Percentiles rank a stretch among this genome's conserved stretches.
phyloP scores from a whole-genome alignment of 1,140 invertebrate species.

The Monomorium pharaonis region DNA sequence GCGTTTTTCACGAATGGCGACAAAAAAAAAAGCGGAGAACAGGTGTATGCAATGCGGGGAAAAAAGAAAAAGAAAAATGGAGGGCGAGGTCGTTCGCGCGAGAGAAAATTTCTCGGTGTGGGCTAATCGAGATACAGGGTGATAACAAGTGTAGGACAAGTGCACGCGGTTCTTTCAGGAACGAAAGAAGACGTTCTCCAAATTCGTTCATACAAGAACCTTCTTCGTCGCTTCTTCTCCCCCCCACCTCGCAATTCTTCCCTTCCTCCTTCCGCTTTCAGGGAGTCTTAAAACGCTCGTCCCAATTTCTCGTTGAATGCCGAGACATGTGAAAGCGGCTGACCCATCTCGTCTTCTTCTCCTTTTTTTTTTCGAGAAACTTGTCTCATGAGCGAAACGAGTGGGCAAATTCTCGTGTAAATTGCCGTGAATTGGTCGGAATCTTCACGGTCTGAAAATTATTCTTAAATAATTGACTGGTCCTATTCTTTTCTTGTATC shows the following conservation, averaged over 20 bases:
- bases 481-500: not conserved
- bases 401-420: not conserved
- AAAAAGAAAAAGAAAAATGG: not conserved
- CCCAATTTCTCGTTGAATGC: slow-evolving; percentile 72
- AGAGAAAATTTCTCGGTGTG: slow-evolving; percentile 32
- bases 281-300: slow-evolving; percentile 70
- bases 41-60: not conserved
- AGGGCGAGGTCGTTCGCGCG: not conserved
- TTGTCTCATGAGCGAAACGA: not conserved
- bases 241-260: slow-evolving; percentile 9
- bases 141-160: slow-evolving; percentile 62
- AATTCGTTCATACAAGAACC: slow-evolving; percentile 69
- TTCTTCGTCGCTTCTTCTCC: slow-evolving; percentile 32
- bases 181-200: slow-evolving; percentile 67
- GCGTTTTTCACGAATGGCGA: not conserved
- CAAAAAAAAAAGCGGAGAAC: not conserved
- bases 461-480: not conserved
- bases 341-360: slow-evolving; percentile 65
- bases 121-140: slow-evolving; percentile 65
- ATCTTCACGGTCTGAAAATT: slow-evolving; percentile 15
- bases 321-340: slow-evolving; percentile 67
- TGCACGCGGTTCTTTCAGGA: slow-evolving; percentile 59
- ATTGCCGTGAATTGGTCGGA: slow-evolving; percentile 12
- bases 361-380: not conserved
- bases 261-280: slow-evolving; percentile 58